Conservation (phyloP, 1,140 invertebrate genomes). For the Ruditapes philippinarum region DNA sequence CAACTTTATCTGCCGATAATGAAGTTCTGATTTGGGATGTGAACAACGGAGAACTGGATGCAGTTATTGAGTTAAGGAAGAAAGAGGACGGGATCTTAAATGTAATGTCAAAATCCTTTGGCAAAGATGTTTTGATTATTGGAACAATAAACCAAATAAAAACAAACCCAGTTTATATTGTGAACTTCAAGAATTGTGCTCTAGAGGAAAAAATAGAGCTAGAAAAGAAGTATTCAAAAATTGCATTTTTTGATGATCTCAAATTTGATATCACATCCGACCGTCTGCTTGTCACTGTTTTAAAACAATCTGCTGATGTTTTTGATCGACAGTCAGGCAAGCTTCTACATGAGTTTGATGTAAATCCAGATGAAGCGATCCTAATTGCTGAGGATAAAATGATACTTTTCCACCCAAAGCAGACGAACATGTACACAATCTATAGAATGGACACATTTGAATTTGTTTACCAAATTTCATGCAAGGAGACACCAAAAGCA, state of each 20-base stretch:
- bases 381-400: slow-evolving; percentile 61
- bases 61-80: slow-evolving; percentile 29
- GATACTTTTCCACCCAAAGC: slow-evolving; percentile 66
- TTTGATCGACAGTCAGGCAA: slow-evolving; percentile 68
- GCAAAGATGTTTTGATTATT: slow-evolving; percentile 67
- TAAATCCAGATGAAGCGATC: slow-evolving; percentile 56
- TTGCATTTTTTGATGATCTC: slow-evolving; percentile 69
- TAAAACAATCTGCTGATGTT: slow-evolving; percentile 65
- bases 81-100: slow-evolving; percentile 66
- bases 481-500: slow-evolving; percentile 48
- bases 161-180: slow-evolving; percentile 64
- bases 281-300: slow-evolving; percentile 51
- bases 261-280: slow-evolving; percentile 63
- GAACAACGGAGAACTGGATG: slow-evolving; percentile 69
- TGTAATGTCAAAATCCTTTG: slow-evolving; percentile 58
- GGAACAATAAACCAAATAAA: slow-evolving; percentile 70
- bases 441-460: slow-evolving; percentile 61
- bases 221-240: slow-evolving; percentile 69
- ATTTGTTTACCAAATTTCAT: slow-evolving; percentile 47
- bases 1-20: slow-evolving; percentile 68
- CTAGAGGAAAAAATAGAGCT: slow-evolving; percentile 62
- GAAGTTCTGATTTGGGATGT: slow-evolving; percentile 70
- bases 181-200: slow-evolving; percentile 65
- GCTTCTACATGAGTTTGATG: slow-evolving; percentile 69
- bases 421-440: slow-evolving; percentile 59